phyloP scores from a whole-genome alignment of 2,888 invertebrate species.

The Apamea crenata region DNA sequence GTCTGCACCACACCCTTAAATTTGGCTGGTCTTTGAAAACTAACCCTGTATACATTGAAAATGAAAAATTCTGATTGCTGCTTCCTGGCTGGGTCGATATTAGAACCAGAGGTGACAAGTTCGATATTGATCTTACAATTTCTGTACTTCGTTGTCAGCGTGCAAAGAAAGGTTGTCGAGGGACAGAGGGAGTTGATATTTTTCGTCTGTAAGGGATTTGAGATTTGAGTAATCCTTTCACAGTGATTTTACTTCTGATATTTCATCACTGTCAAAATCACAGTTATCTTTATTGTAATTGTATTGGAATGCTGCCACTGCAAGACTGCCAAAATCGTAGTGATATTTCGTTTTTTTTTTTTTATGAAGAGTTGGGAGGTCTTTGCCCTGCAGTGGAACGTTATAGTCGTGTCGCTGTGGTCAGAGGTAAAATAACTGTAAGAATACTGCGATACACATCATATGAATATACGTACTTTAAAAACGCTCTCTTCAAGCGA shows the following conservation, averaged over 20 bases:
- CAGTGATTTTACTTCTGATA: too few relatives aligned
- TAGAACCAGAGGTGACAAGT: background rate
- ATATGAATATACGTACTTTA: constrained; percentile 76
- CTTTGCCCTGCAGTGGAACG: background rate
- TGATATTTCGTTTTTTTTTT: too few relatives aligned
- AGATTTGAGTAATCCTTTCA: background rate
- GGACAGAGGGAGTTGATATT: background rate
- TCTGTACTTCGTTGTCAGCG: background rate
- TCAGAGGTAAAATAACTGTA: background rate
- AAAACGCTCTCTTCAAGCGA: constrained; percentile 94
- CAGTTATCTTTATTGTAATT: too few relatives aligned
- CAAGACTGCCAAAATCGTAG: too few relatives aligned
- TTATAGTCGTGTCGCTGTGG: background rate
- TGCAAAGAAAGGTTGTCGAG: background rate
- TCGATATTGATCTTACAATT: background rate
- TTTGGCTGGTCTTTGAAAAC: too few relatives aligned
- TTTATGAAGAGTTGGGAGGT: too few relatives aligned
- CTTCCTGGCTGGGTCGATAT: background rate
- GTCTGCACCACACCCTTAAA: too few relatives aligned
- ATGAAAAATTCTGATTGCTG: too few relatives aligned
- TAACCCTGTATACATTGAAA: too few relatives aligned
- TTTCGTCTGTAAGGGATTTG: background rate
- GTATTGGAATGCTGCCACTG: too few relatives aligned
- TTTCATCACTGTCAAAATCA: too few relatives aligned
- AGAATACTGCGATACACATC: too few relatives aligned